A percentile compares a stretch with the other conserved stretches of the same genome.
These are phyloP conservation scores for Gnathonemus longibarbis DNA, from an alignment of 2,113 vertebrate genomes.

Conservation along the genomic window DNA sequence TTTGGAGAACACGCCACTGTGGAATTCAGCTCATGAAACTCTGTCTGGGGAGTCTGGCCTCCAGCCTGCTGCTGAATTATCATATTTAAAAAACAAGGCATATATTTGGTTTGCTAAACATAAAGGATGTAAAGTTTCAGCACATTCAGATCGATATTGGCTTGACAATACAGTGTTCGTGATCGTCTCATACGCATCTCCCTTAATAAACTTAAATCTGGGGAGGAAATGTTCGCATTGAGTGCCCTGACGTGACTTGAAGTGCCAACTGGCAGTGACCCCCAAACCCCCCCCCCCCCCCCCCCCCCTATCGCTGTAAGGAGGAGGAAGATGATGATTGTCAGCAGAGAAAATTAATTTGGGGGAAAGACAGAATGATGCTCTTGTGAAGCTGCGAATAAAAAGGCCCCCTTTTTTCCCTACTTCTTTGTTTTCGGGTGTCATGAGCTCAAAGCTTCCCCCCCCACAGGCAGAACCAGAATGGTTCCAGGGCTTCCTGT, in stretches of 20 bases:
- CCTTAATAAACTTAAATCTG: not conserved
- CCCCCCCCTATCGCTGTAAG: not conserved
- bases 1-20: not conserved
- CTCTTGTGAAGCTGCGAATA: not conserved
- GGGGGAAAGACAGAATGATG: constrained; percentile 1
- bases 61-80: not conserved
- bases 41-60: not conserved
- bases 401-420: not conserved
- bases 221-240: not conserved
- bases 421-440: constrained; percentile 2
- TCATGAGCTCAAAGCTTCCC: not conserved
- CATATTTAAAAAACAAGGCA: not conserved
- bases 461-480: not conserved
- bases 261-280: constrained; percentile 9
- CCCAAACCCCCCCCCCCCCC: not conserved
- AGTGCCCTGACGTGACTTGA: constrained; percentile 5
- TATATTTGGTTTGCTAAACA: not conserved
- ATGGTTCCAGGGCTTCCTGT: not conserved
- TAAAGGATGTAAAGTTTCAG: not conserved
- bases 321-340: not conserved
- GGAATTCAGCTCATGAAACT: not conserved
- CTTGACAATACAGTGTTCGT: not conserved
- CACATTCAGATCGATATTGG: not conserved
- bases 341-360: constrained; percentile 19
- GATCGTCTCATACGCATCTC: not conserved